phyloP scores from a whole-genome alignment of 2,797 vertebrate genomes.

The Otolemur crassicaudatus region DNA sequence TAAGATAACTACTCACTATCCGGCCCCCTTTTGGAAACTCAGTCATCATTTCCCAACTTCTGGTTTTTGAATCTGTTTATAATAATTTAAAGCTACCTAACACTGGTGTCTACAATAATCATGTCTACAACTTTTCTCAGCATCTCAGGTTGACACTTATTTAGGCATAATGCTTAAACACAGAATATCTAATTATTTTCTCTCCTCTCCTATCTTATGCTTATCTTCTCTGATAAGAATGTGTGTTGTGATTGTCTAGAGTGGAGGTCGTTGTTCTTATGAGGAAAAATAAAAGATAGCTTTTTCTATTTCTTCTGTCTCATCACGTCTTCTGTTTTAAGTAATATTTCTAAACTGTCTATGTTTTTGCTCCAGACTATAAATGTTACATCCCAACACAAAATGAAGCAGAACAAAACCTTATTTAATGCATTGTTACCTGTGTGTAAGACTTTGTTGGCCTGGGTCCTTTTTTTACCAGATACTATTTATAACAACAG shows the following conservation, averaged over 20 bases:
- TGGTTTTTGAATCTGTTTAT: background rate
- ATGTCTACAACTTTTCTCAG: background rate
- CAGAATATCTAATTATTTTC: background rate
- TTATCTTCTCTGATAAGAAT: background rate
- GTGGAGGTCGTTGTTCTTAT: background rate
- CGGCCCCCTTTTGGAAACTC: background rate
- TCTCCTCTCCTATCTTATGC: background rate
- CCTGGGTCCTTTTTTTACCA: background rate
- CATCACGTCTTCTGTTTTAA: background rate
- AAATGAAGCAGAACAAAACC: background rate
- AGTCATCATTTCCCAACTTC: background rate
- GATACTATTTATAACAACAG: background rate
- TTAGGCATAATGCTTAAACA: background rate
- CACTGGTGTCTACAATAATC: background rate
- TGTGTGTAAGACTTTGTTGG: background rate
- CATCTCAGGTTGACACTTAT: background rate
- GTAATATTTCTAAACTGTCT: background rate
- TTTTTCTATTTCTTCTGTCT: background rate
- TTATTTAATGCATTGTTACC: background rate
- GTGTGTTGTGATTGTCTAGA: background rate
- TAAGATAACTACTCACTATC: background rate
- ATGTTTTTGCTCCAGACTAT: background rate
- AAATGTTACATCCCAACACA: background rate
- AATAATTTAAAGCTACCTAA: background rate
- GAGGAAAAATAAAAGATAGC: background rate